Percentiles rank a stretch among this genome's conserved stretches.
Conservation (phyloP, 1,140 invertebrate species). For the Potamilus streckersoni region DNA sequence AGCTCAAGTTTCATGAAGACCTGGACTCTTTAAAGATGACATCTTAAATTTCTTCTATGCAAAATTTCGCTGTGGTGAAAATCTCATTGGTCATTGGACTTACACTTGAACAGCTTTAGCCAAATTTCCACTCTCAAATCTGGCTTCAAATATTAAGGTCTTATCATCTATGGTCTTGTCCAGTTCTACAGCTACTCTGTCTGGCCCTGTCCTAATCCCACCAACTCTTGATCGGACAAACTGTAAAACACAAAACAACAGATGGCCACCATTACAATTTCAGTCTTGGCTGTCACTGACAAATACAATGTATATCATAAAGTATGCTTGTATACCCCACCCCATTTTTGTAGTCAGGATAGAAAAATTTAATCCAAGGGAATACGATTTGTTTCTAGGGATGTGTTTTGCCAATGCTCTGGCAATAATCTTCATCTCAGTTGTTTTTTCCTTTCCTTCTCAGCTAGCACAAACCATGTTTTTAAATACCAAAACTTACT, state of each 20-base stretch:
- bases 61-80: not conserved
- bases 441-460: no score
- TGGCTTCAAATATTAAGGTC: conserved; percentile 69
- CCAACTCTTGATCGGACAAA: conserved; percentile 86
- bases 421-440: not conserved
- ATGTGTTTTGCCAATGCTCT: not conserved
- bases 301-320: not conserved
- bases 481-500: no score
- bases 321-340: not conserved
- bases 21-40: no score
- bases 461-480: no score
- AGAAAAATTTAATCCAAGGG: not conserved
- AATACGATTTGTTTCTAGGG: not conserved
- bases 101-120: conserved; percentile 67
- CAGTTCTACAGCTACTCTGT: conserved; percentile 49
- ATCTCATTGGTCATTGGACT: conserved; percentile 19
- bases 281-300: not conserved
- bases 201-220: conserved; percentile 69
- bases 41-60: conserved; percentile 1
- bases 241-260: conserved; percentile 70
- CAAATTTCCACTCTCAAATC: conserved; percentile 68
- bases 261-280: no score
- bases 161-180: conserved; percentile 63
- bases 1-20: no score
- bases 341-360: not conserved